phyloP scores from a whole-genome alignment of 2,888 invertebrate species.

The Hoplodrina blanda region DNA sequence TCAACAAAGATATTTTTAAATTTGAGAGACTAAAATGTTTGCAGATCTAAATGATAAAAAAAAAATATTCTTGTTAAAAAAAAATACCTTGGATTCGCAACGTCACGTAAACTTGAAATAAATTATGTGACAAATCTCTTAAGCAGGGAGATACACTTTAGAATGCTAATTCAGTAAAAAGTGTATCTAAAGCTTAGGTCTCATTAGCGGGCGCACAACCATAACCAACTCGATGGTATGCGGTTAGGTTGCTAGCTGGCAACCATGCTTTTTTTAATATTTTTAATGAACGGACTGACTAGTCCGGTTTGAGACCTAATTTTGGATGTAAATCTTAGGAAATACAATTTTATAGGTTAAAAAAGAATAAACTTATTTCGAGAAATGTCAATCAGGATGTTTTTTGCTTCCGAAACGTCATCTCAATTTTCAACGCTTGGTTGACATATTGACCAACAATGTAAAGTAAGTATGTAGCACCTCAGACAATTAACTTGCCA shows the following conservation, averaged over 20 bases:
- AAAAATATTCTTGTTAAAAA: slow-evolving; percentile 12
- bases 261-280: slow-evolving; percentile 37
- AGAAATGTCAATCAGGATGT: too few relatives aligned
- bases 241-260: slow-evolving; percentile 48
- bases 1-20: not conserved
- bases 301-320: slow-evolving; percentile 26
- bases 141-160: slow-evolving; percentile 58
- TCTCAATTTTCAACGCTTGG: not conserved
- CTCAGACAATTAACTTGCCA: slow-evolving; percentile 17
- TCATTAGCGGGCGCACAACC: slow-evolving; percentile 52
- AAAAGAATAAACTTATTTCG: too few relatives aligned
- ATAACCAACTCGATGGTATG: slow-evolving; percentile 48
- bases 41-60: too few relatives aligned
- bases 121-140: slow-evolving; percentile 61
- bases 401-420: not conserved
- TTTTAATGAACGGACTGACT: slow-evolving; percentile 25
- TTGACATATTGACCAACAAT: not conserved
- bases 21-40: too few relatives aligned
- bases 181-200: slow-evolving; percentile 46
- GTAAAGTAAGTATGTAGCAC: not conserved
- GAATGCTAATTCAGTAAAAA: slow-evolving; percentile 61
- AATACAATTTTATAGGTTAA: not conserved
- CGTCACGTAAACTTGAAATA: slow-evolving; percentile 54
- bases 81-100: slow-evolving; percentile 12
- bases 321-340: not conserved